These are phyloP conservation scores for zebrafish (Danio rerio) DNA, from an alignment of 2,113 vertebrate species.

Conservation along the genomic window DNA sequence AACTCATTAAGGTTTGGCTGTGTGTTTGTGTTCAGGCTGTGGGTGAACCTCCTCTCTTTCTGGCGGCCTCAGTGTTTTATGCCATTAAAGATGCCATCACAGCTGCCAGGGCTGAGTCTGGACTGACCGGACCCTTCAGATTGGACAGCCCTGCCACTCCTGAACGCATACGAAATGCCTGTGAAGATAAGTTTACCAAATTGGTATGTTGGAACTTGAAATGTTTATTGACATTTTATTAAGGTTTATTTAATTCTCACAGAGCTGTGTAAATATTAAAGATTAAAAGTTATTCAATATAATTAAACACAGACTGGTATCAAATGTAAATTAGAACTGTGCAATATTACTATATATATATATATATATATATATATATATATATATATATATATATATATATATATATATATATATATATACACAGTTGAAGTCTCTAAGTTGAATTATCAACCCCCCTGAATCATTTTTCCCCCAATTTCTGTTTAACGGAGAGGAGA, in stretches of 20 bases:
- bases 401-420: too few relatives aligned
- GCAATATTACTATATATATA: too few relatives aligned
- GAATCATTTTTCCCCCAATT: too few relatives aligned
- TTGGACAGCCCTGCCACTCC: conserved; percentile 93
- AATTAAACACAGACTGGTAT: not conserved
- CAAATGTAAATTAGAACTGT: not conserved
- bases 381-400: too few relatives aligned
- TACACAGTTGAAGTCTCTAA: too few relatives aligned
- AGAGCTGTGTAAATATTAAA: not conserved
- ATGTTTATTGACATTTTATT: not conserved
- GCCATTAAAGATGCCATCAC: conserved; percentile 92
- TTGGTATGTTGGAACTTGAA: conserved; percentile 75
- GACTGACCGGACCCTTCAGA: conserved; percentile 75
- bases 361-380: too few relatives aligned
- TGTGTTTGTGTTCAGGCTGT: conserved; percentile 79
- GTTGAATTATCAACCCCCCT: too few relatives aligned
- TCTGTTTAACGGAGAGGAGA: too few relatives aligned
- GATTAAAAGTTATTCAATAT: not conserved
- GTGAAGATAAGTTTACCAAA: conserved; percentile 87
- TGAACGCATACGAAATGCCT: conserved; percentile 91
- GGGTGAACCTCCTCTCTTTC: conserved; percentile 93
- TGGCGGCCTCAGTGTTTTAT: conserved; percentile 91
- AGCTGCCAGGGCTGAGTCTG: conserved; percentile 76
- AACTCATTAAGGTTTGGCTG: not conserved
- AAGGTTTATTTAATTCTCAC: not conserved